Evolutionary conservation across 2,797 vertebrate genomes (phyloP).

Genomic region (Leucoraja ocellata): DNA sequence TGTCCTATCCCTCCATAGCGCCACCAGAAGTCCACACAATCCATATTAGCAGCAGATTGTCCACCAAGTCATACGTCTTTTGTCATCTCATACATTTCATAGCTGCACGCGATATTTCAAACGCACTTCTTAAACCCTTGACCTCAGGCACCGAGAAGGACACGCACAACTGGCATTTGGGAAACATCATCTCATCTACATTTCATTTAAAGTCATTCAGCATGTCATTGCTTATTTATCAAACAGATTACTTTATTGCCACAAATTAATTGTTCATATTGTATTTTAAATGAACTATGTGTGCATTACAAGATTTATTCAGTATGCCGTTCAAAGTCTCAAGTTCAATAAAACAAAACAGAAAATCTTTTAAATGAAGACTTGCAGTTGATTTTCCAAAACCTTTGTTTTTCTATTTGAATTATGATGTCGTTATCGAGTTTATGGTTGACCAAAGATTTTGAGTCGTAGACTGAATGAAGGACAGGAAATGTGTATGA

Average conservation of each 20-base stretch:
- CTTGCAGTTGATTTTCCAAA: not conserved
- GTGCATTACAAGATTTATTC: not conserved
- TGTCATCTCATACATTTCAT: not conserved
- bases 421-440: not conserved
- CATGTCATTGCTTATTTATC: not conserved
- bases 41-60: not conserved
- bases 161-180: not conserved
- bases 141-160: not conserved
- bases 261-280: no score
- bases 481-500: not conserved
- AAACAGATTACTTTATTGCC: not conserved
- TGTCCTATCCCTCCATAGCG: no score
- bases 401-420: not conserved
- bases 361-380: not conserved
- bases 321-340: not conserved
- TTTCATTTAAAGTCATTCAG: not conserved
- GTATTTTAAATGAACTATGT: not conserved
- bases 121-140: not conserved
- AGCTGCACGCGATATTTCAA: not conserved
- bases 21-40: not conserved
- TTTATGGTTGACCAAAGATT: not conserved
- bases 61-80: not conserved
- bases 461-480: not conserved
- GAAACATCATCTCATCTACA: not conserved
- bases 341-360: not conserved